phyloP scores from a whole-genome alignment of 2,113 vertebrate species.

The Brachyhypopomus occidentalis region DNA sequence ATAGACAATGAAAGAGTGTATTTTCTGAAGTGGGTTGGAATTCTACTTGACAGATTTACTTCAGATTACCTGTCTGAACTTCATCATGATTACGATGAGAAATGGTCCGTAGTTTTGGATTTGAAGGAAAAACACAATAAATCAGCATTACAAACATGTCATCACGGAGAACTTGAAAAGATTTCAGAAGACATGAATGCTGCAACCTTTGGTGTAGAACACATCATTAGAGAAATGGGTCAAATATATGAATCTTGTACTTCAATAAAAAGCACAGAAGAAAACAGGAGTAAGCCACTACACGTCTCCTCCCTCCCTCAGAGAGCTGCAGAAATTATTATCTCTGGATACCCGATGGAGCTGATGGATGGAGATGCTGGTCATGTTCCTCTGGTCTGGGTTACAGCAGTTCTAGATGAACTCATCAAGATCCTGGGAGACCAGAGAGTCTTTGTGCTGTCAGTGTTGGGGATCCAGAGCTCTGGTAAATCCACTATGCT shows the following conservation, averaged over 20 bases:
- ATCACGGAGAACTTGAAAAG: slow-evolving; percentile 54
- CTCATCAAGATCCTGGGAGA: no score
- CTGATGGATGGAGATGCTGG: slow-evolving; percentile 82
- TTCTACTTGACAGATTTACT: slow-evolving; percentile 60
- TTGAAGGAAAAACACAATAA: slow-evolving; percentile 49
- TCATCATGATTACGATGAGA: slow-evolving; percentile 41
- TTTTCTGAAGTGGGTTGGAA: slow-evolving; percentile 73
- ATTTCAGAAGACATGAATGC: slow-evolving; percentile 60
- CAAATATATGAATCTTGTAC: slow-evolving; percentile 77
- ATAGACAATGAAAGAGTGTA: slow-evolving; percentile 56
- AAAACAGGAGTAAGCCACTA: background rate
- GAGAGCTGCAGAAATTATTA: slow-evolving; percentile 76
- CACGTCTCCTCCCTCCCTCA: slow-evolving; percentile 57
- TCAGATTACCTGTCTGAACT: slow-evolving; percentile 56
- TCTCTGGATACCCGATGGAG: slow-evolving; percentile 75
- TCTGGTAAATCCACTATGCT: no score
- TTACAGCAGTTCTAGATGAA: no score
- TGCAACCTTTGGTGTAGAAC: slow-evolving; percentile 71
- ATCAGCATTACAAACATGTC: background rate
- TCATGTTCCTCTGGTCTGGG: slow-evolving; percentile 62
- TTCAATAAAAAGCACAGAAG: background rate
- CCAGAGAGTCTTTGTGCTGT: no score
- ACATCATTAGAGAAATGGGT: slow-evolving; percentile 75
- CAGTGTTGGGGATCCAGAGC: no score
- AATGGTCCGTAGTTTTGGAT: slow-evolving; percentile 62